Conservation (phyloP, 92 coral and sea anemone species). For the Zoanthus sansibaricus region DNA sequence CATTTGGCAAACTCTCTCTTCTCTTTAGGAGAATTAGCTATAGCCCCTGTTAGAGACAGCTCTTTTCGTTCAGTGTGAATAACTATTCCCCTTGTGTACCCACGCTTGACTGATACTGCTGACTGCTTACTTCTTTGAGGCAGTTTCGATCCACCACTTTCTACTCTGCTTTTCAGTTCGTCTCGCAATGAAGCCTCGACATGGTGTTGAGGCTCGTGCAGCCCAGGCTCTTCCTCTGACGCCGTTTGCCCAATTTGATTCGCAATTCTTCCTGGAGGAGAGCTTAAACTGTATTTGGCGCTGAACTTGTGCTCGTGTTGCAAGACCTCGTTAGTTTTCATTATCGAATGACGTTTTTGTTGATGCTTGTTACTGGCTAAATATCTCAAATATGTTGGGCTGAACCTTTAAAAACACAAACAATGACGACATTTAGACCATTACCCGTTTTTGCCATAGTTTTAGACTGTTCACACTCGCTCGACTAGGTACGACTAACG, state of each 20-base stretch:
- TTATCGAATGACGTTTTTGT: constrained; percentile 80
- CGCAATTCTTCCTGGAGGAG: constrained; percentile 13
- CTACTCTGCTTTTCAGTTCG: neutral
- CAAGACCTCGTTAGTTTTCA: constrained; percentile 86
- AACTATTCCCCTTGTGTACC: constrained; percentile 26
- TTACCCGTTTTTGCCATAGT: too few species aligned
- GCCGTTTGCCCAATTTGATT: neutral
- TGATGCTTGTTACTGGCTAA: constrained; percentile 77
- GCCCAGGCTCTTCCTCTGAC: neutral
- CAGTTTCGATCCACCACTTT: neutral
- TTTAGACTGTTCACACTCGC: too few species aligned
- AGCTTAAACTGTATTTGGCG: constrained; percentile 72
- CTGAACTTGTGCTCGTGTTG: constrained; percentile 80
- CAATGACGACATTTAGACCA: too few species aligned
- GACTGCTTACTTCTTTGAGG: constrained; percentile 40
- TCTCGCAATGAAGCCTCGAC: constrained; percentile 6
- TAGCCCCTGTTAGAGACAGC: constrained; percentile 10
- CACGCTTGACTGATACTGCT: constrained; percentile 21
- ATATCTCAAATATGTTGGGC: constrained; percentile 67
- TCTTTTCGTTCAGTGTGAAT: constrained; percentile 28
- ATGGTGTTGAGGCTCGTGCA: constrained; percentile 1
- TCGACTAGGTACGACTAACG: too few species aligned
- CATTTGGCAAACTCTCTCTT: constrained; percentile 18
- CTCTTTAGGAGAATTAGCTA: neutral
- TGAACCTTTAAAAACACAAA: constrained; percentile 56